Conservation (phyloP, 2,888 invertebrate species). For the Cotesia congregata region DNA sequence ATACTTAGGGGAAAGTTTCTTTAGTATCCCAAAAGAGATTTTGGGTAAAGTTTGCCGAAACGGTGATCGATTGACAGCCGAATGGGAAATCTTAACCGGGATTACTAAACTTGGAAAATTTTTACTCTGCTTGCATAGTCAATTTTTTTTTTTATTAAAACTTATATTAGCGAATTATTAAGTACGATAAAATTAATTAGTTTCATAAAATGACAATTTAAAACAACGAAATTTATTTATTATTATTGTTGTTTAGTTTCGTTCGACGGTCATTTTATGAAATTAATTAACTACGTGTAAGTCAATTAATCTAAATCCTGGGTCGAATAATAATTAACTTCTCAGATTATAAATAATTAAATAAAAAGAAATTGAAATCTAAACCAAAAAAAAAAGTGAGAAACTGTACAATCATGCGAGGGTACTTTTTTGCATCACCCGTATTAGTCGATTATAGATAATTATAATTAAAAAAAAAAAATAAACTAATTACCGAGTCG, state of each 20-base stretch:
- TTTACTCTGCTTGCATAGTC: background rate
- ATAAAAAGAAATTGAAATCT: conserved; percentile 13
- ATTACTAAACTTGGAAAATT: background rate
- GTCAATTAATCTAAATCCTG: conserved; percentile 35
- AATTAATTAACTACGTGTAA: conserved; percentile 17
- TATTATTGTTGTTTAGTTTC: background rate
- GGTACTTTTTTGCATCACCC: conserved; percentile 36
- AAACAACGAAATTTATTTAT: conserved; percentile 10
- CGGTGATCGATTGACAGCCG: background rate
- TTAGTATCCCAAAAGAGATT: background rate
- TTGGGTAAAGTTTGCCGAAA: background rate
- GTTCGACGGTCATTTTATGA: background rate
- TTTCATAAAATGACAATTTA: background rate
- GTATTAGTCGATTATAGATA: conserved; percentile 25
- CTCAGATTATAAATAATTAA: background rate
- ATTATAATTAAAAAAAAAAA: conserved; percentile 20
- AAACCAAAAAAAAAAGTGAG: conserved; percentile 27
- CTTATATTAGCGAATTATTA: background rate
- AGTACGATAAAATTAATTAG: background rate
- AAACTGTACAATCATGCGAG: conserved; percentile 54
- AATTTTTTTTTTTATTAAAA: too few species aligned
- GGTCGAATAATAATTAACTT: conserved; percentile 3
- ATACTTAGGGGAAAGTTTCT: background rate
- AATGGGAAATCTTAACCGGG: background rate
- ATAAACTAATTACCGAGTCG: conserved; percentile 17